Percentiles rank a stretch among this genome's conserved stretches.
These are phyloP conservation scores for Tympanuchus pallidicinctus DNA, from an alignment of 2,113 vertebrate genomes.

Conservation along the genomic window DNA sequence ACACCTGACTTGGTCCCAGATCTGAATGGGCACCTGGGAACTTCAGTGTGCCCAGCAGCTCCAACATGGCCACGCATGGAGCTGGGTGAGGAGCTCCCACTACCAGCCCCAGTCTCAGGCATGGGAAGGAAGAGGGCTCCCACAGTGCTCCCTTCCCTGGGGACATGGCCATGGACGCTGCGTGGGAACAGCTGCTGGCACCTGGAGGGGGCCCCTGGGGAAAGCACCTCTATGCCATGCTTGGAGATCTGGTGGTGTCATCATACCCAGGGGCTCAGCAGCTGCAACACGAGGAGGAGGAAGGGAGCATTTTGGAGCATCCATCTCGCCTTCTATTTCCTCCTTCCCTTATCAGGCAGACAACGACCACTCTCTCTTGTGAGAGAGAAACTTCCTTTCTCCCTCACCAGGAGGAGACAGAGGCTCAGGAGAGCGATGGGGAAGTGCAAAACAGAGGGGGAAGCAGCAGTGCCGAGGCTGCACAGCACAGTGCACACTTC, in stretches of 20 bases:
- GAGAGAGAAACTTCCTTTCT: slow-evolving; percentile 47
- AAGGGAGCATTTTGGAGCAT: slow-evolving; percentile 15
- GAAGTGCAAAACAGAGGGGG: slow-evolving; percentile 20
- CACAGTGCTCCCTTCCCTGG: neutral
- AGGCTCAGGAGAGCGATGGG: neutral
- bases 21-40: neutral
- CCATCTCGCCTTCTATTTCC: slow-evolving; percentile 62
- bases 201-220: neutral
- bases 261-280: neutral
- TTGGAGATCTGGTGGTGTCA: too few species aligned
- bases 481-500: slow-evolving; percentile 1
- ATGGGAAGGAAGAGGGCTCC: neutral
- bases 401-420: neutral
- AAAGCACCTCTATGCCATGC: neutral
- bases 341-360: slow-evolving; percentile 50
- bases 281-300: neutral
- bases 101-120: neutral
- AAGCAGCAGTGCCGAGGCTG: neutral
- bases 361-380: neutral
- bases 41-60: neutral
- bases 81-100: rapidly evolving
- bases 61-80: neutral
- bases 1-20: neutral
- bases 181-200: neutral
- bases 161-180: rapidly evolving